Conservation (phyloP, 2,113 vertebrate species). For the Tetrao urogallus region DNA sequence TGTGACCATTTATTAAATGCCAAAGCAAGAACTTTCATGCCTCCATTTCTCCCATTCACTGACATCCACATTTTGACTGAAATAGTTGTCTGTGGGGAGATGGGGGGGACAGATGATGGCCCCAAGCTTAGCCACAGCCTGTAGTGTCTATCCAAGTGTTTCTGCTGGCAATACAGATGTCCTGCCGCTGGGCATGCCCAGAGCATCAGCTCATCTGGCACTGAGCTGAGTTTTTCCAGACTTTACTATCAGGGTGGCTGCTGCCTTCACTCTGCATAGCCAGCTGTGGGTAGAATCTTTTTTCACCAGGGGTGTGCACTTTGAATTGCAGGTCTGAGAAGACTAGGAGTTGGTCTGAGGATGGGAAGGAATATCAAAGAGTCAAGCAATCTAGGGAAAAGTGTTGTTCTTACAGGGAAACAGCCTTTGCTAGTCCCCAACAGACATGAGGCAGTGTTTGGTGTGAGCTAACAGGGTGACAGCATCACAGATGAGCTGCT, state of each 20-base stretch:
- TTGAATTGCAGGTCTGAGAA: constrained; percentile 23
- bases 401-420: background rate
- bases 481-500: background rate
- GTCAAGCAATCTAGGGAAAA: background rate
- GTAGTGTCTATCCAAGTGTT: background rate
- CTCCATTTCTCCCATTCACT: background rate
- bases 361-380: background rate
- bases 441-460: background rate
- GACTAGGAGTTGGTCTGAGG: background rate
- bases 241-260: background rate
- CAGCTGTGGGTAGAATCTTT: background rate
- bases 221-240: background rate
- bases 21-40: background rate
- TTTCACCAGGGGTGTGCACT: background rate
- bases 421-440: background rate
- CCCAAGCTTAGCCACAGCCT: background rate
- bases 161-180: background rate
- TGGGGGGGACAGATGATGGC: background rate
- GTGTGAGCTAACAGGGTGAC: background rate
- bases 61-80: background rate
- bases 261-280: background rate
- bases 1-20: background rate
- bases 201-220: background rate
- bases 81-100: background rate
- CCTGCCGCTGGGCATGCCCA: background rate